phyloP scores from a whole-genome alignment of 2,797 vertebrate genomes.

The Acrocephalus scirpaceus region DNA sequence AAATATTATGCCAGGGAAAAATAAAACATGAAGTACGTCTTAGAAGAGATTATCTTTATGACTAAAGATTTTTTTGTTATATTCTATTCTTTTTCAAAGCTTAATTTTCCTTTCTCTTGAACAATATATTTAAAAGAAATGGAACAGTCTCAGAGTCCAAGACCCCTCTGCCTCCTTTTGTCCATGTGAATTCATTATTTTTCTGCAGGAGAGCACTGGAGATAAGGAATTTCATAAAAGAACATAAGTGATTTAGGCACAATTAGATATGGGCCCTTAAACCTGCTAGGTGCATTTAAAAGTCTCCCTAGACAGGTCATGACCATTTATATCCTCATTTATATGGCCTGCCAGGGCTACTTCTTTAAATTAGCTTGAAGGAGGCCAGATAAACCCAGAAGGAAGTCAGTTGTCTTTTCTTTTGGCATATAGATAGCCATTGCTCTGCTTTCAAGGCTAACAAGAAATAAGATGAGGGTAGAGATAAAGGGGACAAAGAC shows the following conservation, averaged over 20 bases:
- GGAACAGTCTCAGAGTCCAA: not conserved
- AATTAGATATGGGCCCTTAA: constrained; percentile 33
- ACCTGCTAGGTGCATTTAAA: constrained; percentile 44
- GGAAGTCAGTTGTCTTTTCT: constrained; percentile 54
- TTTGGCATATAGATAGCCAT: constrained; percentile 12
- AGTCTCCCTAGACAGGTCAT: constrained; percentile 29
- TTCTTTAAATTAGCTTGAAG: constrained; percentile 69
- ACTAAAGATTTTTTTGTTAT: not conserved
- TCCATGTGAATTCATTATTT: not conserved
- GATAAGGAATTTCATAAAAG: constrained; percentile 39
- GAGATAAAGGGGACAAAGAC: constrained; percentile 2
- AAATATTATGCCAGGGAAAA: not conserved
- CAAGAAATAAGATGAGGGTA: constrained; percentile 6
- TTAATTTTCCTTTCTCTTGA: not conserved
- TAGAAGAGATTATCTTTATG: not conserved
- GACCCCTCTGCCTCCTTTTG: not conserved
- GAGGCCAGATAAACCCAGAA: constrained; percentile 48
- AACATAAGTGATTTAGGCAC: constrained; percentile 3
- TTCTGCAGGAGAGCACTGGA: not conserved
- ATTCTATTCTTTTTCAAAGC: not conserved
- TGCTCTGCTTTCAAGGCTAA: constrained; percentile 25
- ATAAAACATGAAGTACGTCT: not conserved
- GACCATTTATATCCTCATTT: constrained; percentile 44
- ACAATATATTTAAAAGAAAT: not conserved
- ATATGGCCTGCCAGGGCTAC: constrained; percentile 47